A percentile compares a stretch with the other conserved stretches of the same genome.
Evolutionary conservation across 35 echinoderm and acorn worm species (phyloP).

Genomic region (Apostichopus japonicus): DNA sequence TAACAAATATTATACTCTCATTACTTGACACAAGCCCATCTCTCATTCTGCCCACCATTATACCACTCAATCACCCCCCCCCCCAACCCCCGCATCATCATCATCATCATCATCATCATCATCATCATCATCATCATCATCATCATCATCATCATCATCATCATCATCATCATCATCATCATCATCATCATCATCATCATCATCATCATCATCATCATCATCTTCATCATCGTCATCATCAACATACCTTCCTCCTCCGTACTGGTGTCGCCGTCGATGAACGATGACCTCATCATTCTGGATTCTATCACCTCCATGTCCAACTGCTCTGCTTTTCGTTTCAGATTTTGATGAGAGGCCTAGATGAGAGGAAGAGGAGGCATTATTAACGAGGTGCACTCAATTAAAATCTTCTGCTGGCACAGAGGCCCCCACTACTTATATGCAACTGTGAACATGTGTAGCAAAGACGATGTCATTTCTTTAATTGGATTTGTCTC

Average conservation of each 20-base stretch:
- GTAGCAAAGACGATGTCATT: no score
- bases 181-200: not conserved
- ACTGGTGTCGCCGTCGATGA: constrained; percentile 80
- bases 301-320: constrained; percentile 99
- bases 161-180: not conserved
- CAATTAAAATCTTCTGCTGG: not conserved
- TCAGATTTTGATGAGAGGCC: constrained; percentile 64
- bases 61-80: no score
- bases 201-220: no score
- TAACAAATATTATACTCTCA: no score
- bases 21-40: no score
- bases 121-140: not conserved
- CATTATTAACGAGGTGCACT: not conserved
- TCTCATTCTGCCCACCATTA: not conserved
- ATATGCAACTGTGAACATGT: no score
- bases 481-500: no score
- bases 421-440: no score
- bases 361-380: not conserved
- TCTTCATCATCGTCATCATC: no score
- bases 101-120: no score
- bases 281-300: constrained; percentile 88
- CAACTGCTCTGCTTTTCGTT: constrained; percentile 86
- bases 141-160: no score
- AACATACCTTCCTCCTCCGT: constrained; percentile 83
- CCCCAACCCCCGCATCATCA: no score